phyloP scores from a whole-genome alignment of 2,888 invertebrate genomes.

The Drosophila suboccidentalis region DNA sequence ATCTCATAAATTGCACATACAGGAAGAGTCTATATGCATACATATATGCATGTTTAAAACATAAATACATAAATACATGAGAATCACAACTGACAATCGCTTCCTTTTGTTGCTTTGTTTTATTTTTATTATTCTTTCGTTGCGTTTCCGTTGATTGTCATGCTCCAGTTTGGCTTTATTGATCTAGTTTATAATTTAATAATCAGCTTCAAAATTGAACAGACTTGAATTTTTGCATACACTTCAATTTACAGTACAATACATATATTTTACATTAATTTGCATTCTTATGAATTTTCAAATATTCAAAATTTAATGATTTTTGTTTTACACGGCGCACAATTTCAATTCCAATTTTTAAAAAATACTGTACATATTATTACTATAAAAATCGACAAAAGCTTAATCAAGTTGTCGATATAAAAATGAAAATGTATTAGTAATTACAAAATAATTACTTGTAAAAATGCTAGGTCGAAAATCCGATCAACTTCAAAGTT shows the following conservation, averaged over 20 bases:
- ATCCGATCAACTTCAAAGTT: too few relatives aligned
- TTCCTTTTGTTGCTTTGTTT: conserved; percentile 2
- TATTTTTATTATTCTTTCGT: neutral
- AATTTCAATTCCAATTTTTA: too few relatives aligned
- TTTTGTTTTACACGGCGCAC: conserved; percentile 16
- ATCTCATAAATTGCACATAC: neutral
- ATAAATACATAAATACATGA: conserved; percentile 8
- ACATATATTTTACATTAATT: neutral
- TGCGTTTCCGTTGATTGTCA: conserved; percentile 14
- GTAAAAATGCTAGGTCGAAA: too few relatives aligned
- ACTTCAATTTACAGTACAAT: neutral
- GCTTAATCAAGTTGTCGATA: too few relatives aligned
- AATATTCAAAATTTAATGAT: neutral
- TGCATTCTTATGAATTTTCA: neutral
- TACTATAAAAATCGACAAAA: too few relatives aligned
- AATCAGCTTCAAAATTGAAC: neutral
- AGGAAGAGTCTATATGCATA: conserved; percentile 19
- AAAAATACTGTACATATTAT: too few relatives aligned
- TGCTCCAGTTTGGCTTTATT: neutral
- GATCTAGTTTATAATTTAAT: neutral
- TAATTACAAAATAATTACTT: too few relatives aligned
- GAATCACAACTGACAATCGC: conserved; percentile 6
- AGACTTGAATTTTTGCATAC: neutral
- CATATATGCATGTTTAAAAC: conserved; percentile 7
- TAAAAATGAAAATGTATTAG: too few relatives aligned